Evolutionary conservation across 1,140 invertebrate genomes (phyloP).

Genomic region (Notospermus geniculatus): DNA sequence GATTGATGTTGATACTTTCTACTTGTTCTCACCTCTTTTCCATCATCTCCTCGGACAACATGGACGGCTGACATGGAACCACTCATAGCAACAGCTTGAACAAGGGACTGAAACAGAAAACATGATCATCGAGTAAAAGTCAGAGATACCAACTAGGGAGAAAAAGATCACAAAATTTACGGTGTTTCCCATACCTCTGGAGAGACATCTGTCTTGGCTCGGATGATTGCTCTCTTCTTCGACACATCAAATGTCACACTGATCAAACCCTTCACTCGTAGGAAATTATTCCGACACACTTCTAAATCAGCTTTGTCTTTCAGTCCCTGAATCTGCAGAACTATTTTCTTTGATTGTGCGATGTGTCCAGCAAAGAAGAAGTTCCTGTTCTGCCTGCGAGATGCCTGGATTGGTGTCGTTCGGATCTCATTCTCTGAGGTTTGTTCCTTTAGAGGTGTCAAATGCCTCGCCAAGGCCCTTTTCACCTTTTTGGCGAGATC

Average conservation of each 20-base stretch:
- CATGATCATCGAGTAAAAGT: not conserved
- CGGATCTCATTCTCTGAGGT: too few species aligned
- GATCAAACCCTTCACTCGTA: slow-evolving; percentile 49
- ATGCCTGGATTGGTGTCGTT: not conserved
- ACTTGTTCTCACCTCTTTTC: slow-evolving; percentile 43
- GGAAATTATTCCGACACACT: slow-evolving; percentile 39
- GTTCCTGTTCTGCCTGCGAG: slow-evolving; percentile 3
- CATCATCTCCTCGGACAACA: slow-evolving; percentile 45
- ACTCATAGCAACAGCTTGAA: slow-evolving; percentile 41
- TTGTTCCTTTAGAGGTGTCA: too few species aligned
- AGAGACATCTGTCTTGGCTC: slow-evolving; percentile 41
- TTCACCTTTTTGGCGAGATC: too few species aligned
- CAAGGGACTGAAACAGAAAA: slow-evolving; percentile 32
- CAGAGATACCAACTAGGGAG: too few species aligned
- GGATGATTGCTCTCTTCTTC: slow-evolving; percentile 43
- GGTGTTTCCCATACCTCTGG: too few species aligned
- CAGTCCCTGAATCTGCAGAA: slow-evolving; percentile 10
- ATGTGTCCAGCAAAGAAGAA: not conserved
- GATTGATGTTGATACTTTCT: too few species aligned
- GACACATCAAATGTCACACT: slow-evolving; percentile 52
- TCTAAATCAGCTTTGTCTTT: slow-evolving; percentile 35
- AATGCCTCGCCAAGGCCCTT: too few species aligned
- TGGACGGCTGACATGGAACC: slow-evolving; percentile 51
- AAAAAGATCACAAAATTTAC: too few species aligned
- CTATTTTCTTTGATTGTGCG: slow-evolving; percentile 2